Base-by-base conservation (phyloP, 2,888 invertebrate species). In the Lamproptera curius region DNA sequence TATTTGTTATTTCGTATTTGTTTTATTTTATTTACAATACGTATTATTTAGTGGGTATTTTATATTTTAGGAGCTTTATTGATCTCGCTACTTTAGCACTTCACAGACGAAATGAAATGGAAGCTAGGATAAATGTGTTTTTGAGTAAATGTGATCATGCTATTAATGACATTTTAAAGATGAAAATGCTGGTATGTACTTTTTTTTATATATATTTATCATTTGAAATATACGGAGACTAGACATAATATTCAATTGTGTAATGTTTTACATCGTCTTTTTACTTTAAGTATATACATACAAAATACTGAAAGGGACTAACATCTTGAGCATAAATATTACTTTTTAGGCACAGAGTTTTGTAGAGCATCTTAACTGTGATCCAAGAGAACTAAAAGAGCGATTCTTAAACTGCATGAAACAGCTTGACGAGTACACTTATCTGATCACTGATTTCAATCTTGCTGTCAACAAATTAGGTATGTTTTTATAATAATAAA, bases 361-460 rank as follows among this genome's bases (percentile, higher is more conserved):
- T 58, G 62, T 73, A n/a, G 55, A 69, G 1, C 64, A 74, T 23
- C 62, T 87, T 11, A 83, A 85, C 55, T 85, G 85, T 63, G 79
- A 81, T 0, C 82, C 82, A 0, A 52, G 70, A 1, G 76, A 79
- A 20, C 56, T 87, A 15, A 85, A 84, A 44, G 82, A 85, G 0
- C 57, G 70, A 0, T 85, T 84, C 48, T 65, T 87, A 14, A 68
- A 50, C 23, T 63, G 74, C 31, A 82, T 86, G 84, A 76, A 76
- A 37, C 73, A 76, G 36, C 65, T 87, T 1, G 86, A 87, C 16
- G 84, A 86, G 44, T 84, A 72, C 49, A 82, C 67, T 46, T 87
- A 86, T 52, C 59, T 85, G 1, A 65, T 87, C 10, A 83, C 85
- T 0, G 86, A 87, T 53, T 78, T 87, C 50, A 84, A 85, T 40